Conservation (phyloP, 2,797 vertebrate genomes). For the Gadopsis marmoratus region DNA sequence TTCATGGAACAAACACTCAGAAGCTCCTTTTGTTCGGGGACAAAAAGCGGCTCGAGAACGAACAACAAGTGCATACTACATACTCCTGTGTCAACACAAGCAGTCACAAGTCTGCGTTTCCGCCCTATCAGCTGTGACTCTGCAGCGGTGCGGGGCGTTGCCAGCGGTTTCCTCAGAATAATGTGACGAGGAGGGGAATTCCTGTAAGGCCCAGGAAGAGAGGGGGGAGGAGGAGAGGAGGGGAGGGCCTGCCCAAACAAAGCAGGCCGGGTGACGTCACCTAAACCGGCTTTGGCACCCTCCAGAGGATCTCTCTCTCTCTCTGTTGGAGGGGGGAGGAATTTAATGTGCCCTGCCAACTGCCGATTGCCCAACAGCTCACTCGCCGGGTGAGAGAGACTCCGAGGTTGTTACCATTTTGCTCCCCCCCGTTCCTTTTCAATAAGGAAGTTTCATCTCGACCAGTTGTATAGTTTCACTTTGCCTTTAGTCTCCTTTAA, state of each 20-base stretch:
- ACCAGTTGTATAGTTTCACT: background rate
- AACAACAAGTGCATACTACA: slow-evolving; percentile 40
- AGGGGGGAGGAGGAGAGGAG: background rate
- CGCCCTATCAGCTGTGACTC: slow-evolving; percentile 76
- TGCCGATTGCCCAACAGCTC: slow-evolving; percentile 64
- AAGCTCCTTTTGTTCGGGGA: slow-evolving; percentile 39
- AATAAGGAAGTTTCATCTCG: background rate
- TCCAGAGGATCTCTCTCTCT: slow-evolving; percentile 72
- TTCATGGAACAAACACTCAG: slow-evolving; percentile 45
- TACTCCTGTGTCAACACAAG: slow-evolving; percentile 67
- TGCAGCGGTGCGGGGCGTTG: slow-evolving; percentile 61
- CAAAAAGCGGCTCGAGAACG: slow-evolving; percentile 35
- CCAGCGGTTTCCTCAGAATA: slow-evolving; percentile 74
- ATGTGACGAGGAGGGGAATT: slow-evolving; percentile 83
- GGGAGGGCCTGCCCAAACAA: slow-evolving; percentile 50
- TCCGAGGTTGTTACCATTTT: slow-evolving; percentile 19
- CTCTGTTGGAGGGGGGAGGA: slow-evolving; percentile 45
- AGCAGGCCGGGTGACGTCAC: slow-evolving; percentile 71
- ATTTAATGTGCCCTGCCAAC: slow-evolving; percentile 45
- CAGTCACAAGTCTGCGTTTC: slow-evolving; percentile 65
- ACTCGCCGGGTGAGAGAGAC: slow-evolving; percentile 30
- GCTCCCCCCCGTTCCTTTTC: slow-evolving; percentile 35
- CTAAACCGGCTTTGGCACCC: slow-evolving; percentile 71
- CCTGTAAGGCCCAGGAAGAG: slow-evolving; percentile 73
- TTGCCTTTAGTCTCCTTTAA: background rate